A percentile compares a stretch with the other conserved stretches of the same genome.
Evolutionary conservation across 1,140 invertebrate species (phyloP).

Genomic region (Sesamia nonagrioides): DNA sequence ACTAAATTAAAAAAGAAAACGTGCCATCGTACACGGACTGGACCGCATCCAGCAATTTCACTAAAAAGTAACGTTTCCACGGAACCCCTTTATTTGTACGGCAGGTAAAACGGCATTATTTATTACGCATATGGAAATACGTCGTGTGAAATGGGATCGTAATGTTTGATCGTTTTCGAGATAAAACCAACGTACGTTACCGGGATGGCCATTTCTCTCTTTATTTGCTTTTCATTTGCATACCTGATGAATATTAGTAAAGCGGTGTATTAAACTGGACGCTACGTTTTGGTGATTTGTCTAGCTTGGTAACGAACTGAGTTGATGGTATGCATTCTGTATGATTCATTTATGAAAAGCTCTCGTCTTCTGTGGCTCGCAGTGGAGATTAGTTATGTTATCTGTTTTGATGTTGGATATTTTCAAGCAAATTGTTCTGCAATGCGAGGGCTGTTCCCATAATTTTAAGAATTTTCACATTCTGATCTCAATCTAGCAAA

Average conservation of each 20-base stretch:
- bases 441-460: too few relatives aligned
- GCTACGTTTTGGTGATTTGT: slow-evolving; percentile 31
- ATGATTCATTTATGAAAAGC: slow-evolving; percentile 2
- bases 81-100: slow-evolving; percentile 62
- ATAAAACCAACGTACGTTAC: slow-evolving; percentile 66
- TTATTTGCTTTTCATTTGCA: slow-evolving; percentile 77
- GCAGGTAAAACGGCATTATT: slow-evolving; percentile 72
- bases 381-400: background rate
- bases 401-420: background rate
- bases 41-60: slow-evolving; percentile 49
- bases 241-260: slow-evolving; percentile 64
- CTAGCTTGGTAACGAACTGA: slow-evolving; percentile 1
- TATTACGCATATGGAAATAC: slow-evolving; percentile 74
- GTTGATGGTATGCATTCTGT: slow-evolving; percentile 11
- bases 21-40: background rate
- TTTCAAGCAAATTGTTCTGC: background rate
- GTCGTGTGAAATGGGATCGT: slow-evolving; percentile 70
- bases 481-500: too few relatives aligned
- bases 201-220: slow-evolving; percentile 69
- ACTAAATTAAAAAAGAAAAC: background rate
- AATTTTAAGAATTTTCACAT: too few relatives aligned
- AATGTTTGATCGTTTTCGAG: slow-evolving; percentile 76
- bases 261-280: slow-evolving; percentile 52
- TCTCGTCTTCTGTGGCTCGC: background rate
- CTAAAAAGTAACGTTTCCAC: slow-evolving; percentile 52